Evolutionary conservation across 2,797 vertebrate genomes (phyloP).

Genomic region (Dicrostonyx torquatus): DNA sequence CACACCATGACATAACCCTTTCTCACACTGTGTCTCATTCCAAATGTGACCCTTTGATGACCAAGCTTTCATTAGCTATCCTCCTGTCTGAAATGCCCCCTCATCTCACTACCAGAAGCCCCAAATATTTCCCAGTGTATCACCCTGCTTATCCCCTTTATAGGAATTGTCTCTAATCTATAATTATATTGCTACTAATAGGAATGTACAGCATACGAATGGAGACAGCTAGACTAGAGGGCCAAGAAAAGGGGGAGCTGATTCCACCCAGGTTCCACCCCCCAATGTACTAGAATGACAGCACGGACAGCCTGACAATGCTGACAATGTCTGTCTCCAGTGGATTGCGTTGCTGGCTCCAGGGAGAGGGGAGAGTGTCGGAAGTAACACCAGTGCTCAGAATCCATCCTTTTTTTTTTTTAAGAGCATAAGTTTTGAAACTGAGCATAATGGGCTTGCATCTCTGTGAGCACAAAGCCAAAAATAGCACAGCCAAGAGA

Average conservation of each 20-base stretch:
- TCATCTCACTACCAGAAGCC: background rate
- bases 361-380: background rate
- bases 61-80: background rate
- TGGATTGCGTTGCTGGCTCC: background rate
- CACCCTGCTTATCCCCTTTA: background rate
- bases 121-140: background rate
- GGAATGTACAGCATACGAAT: background rate
- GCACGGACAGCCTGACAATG: background rate
- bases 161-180: background rate
- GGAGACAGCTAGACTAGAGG: background rate
- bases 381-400: background rate
- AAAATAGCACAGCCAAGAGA: slow-evolving; percentile 24
- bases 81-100: background rate
- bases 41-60: background rate
- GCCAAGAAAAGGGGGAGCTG: background rate
- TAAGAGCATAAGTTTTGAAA: background rate
- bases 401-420: background rate
- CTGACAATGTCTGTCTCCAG: background rate
- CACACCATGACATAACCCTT: background rate
- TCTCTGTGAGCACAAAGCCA: slow-evolving; percentile 2
- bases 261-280: background rate
- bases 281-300: background rate
- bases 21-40: background rate
- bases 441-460: background rate
- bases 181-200: background rate